phyloP scores from a whole-genome alignment of 2,888 invertebrate species.

The Pammene fasciana region DNA sequence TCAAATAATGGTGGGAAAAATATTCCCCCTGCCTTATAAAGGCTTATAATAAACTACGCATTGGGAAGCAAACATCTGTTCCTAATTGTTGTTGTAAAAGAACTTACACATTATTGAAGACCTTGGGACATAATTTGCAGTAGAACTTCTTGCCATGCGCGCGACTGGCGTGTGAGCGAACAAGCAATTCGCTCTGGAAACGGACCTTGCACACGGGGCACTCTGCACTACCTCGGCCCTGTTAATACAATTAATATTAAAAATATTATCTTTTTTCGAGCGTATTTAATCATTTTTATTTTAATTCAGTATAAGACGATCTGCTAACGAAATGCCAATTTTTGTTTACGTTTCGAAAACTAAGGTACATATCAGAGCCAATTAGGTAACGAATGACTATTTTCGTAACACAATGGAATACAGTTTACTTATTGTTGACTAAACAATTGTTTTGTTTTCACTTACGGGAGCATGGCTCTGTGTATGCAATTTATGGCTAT shows the following conservation, averaged over 20 bases:
- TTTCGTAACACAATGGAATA: background rate
- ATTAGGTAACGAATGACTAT: too few relatives aligned
- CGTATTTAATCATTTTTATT: too few relatives aligned
- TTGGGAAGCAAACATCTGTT: too few relatives aligned
- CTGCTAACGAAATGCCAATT: too few relatives aligned
- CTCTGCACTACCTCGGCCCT: constrained; percentile 48
- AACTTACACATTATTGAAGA: constrained; percentile 52
- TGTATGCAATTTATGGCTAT: constrained; percentile 46
- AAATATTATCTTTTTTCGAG: background rate
- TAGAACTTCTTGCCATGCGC: constrained; percentile 50
- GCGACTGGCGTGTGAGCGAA: constrained; percentile 45
- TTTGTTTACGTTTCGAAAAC: too few relatives aligned
- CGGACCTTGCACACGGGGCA: constrained; percentile 52
- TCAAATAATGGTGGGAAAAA: too few relatives aligned
- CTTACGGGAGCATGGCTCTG: constrained; percentile 49
- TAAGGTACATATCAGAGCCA: too few relatives aligned
- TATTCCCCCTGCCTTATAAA: too few relatives aligned
- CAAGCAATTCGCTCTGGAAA: constrained; percentile 46
- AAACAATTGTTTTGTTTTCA: constrained; percentile 16
- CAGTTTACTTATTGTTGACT: background rate
- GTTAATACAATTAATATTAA: constrained; percentile 2
- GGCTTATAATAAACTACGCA: too few relatives aligned
- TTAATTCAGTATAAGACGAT: too few relatives aligned
- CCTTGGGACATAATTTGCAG: constrained; percentile 51
- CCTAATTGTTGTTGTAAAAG: too few relatives aligned